Conservation (phyloP, 2,888 invertebrate species). For the Malthinus seriepunctatus region DNA sequence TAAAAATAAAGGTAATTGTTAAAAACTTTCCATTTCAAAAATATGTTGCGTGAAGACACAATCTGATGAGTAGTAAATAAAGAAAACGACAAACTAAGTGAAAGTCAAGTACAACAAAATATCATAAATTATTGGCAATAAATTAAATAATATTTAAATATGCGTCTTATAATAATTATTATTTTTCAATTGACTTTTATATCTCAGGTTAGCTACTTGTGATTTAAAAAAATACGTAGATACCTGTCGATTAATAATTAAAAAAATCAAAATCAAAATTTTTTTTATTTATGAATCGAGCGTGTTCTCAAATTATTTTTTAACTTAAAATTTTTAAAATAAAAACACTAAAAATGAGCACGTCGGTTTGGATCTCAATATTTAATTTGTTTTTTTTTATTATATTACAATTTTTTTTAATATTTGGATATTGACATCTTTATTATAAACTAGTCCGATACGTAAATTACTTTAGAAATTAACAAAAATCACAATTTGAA, state of each 20-base stretch:
- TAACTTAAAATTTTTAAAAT: neutral
- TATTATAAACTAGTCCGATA: too few species aligned
- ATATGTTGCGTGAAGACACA: neutral
- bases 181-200: neutral
- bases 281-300: neutral
- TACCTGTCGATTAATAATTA: too few species aligned
- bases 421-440: neutral
- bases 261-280: neutral
- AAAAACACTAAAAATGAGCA: too few species aligned
- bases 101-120: conserved; percentile 1
- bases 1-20: neutral
- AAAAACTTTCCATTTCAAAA: conserved; percentile 2
- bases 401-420: conserved; percentile 8
- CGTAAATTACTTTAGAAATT: too few species aligned
- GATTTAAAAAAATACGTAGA: conserved; percentile 1
- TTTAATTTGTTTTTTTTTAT: conserved; percentile 15
- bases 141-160: conserved; percentile 6
- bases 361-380: conserved; percentile 23
- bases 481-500: too few species aligned
- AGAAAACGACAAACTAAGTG: neutral
- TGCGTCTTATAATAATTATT: conserved; percentile 1
- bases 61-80: too few species aligned
- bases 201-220: conserved; percentile 6
- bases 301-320: neutral
- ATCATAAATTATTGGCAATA: conserved; percentile 6